These are phyloP conservation scores for Triplophysa rosa DNA, from an alignment of 2,113 vertebrate species.

Conservation along the genomic window DNA sequence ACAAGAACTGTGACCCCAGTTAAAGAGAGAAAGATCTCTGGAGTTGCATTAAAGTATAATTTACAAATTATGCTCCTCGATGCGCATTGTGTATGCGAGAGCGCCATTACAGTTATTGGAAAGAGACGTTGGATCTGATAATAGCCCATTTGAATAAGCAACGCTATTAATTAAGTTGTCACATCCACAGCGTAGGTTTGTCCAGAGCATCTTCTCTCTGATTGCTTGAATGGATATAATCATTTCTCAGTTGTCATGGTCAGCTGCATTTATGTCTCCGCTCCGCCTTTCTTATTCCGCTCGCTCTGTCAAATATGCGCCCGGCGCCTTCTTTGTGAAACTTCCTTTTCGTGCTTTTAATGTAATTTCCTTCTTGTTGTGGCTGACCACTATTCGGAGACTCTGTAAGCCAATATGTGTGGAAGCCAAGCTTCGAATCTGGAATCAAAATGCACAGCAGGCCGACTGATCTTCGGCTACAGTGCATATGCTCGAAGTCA, in stretches of 20 bases:
- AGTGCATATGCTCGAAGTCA: neutral
- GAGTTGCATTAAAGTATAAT: conserved; percentile 33
- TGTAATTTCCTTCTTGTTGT: conserved; percentile 10
- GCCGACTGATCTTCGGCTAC: neutral
- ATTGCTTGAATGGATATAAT: conserved; percentile 34
- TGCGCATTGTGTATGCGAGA: conserved; percentile 25
- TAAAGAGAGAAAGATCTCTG: conserved; percentile 8
- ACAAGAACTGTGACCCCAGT: conserved; percentile 12
- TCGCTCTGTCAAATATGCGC: conserved; percentile 8
- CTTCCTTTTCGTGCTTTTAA: conserved; percentile 1
- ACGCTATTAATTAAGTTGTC: conserved; percentile 31
- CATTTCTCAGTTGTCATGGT: conserved; percentile 28
- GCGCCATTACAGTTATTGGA: conserved; percentile 28
- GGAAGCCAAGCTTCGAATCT: neutral
- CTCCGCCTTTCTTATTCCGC: neutral
- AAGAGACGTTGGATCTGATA: conserved; percentile 26
- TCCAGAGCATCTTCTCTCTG: conserved; percentile 13
- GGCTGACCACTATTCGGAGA: conserved; percentile 4
- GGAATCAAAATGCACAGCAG: conserved; percentile 9
- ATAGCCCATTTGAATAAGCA: conserved; percentile 13
- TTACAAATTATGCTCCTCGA: conserved; percentile 28
- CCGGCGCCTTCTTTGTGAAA: neutral
- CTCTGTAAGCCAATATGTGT: conserved; percentile 10
- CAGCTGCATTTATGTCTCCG: neutral
- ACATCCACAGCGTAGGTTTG: conserved; percentile 25